These are phyloP conservation scores for Stratiomys singularior DNA, from an alignment of 2,888 invertebrate species.

Conservation along the genomic window DNA sequence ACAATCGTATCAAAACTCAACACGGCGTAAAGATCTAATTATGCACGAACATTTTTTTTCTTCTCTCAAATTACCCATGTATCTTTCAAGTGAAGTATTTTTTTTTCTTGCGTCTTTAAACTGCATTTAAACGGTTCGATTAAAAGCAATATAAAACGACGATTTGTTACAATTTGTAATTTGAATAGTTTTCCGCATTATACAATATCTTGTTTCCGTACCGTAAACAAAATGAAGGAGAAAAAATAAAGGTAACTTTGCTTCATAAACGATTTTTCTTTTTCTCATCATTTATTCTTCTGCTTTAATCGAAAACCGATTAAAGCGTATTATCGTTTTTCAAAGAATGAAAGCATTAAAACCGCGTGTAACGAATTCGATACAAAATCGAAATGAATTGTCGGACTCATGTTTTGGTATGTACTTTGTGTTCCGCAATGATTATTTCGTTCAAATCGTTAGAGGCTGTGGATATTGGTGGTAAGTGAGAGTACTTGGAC, in stretches of 20 bases:
- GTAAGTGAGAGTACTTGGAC: slow-evolving; percentile 8
- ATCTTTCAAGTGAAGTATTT: background rate
- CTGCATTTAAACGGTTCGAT: background rate
- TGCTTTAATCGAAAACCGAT: slow-evolving; percentile 21
- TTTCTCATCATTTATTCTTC: background rate
- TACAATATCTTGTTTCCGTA: slow-evolving; percentile 1
- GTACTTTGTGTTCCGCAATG: background rate
- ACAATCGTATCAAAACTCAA: background rate
- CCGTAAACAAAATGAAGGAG: background rate
- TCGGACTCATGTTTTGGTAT: background rate
- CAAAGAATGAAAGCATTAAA: slow-evolving; percentile 21
- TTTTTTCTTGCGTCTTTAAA: background rate
- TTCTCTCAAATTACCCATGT: background rate
- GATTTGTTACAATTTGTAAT: slow-evolving; percentile 32
- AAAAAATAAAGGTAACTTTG: background rate
- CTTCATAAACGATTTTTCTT: slow-evolving; percentile 5
- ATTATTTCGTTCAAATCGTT: background rate
- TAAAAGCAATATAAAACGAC: background rate
- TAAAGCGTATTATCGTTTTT: slow-evolving; percentile 3
- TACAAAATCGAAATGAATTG: slow-evolving; percentile 35
- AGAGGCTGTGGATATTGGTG: background rate
- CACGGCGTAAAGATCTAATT: background rate
- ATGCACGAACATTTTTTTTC: background rate
- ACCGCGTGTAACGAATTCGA: slow-evolving; percentile 18
- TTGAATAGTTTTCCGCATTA: slow-evolving; percentile 3